These are phyloP conservation scores for Zaprionus vittiger DNA, from an alignment of 1,140 invertebrate species.

Conservation along the genomic window DNA sequence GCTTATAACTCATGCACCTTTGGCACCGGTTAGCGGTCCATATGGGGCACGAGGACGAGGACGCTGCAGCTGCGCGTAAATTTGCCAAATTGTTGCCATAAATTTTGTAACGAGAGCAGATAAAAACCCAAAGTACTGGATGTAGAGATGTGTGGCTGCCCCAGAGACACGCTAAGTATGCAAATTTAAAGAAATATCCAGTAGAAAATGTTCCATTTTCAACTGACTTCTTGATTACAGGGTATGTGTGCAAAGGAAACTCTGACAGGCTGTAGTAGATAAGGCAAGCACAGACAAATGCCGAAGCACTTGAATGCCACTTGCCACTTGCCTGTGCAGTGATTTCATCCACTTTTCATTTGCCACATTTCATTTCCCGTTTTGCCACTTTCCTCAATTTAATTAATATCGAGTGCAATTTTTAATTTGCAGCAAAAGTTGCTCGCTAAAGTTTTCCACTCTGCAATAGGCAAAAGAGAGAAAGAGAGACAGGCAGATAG, in stretches of 20 bases:
- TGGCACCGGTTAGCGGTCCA: slow-evolving; percentile 47
- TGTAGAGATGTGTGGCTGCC: no score
- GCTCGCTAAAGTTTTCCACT: not conserved
- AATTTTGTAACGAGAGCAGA: slow-evolving; percentile 50
- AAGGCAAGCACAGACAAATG: slow-evolving; percentile 25
- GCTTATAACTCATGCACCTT: slow-evolving; percentile 71
- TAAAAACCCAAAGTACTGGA: not conserved
- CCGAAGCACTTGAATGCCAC: slow-evolving; percentile 6
- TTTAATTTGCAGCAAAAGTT: slow-evolving; percentile 40
- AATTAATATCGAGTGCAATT: slow-evolving; percentile 62
- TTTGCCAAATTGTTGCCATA: slow-evolving; percentile 70
- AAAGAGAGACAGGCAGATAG: not conserved
- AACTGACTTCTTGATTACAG: not conserved
- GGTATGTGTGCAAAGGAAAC: not conserved
- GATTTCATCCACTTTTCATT: slow-evolving; percentile 22
- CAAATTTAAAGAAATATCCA: not conserved
- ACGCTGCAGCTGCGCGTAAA: slow-evolving; percentile 60
- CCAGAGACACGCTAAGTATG: not conserved
- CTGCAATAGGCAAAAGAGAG: not conserved
- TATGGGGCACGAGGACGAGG: slow-evolving; percentile 14
- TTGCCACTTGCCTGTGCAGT: slow-evolving; percentile 19
- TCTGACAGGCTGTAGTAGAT: slow-evolving; percentile 44
- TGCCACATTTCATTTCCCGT: slow-evolving; percentile 1
- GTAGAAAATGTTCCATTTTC: not conserved
- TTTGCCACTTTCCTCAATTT: slow-evolving; percentile 46